Conservation (phyloP, 2,888 invertebrate species). For the Andricus curvator region DNA sequence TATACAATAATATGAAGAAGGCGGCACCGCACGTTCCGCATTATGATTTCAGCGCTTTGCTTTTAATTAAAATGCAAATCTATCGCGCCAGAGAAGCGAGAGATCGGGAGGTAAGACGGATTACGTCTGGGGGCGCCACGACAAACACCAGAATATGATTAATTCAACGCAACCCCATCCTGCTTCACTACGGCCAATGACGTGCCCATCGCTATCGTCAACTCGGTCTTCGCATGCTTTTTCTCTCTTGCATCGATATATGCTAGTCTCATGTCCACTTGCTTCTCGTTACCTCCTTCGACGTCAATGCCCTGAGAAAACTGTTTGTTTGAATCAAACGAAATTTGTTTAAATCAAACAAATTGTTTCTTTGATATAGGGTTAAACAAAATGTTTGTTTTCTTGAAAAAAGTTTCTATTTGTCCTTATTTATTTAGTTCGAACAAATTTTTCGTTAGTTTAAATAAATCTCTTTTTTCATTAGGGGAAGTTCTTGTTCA, state of each 20-base stretch:
- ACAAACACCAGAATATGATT: constrained; percentile 78
- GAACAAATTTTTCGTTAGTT: no score
- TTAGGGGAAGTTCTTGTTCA: no score
- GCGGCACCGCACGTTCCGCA: constrained; percentile 78
- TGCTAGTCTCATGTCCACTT: constrained; percentile 19
- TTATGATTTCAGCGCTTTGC: constrained; percentile 83
- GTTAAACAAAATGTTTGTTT: no score
- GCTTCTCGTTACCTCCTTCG: constrained; percentile 1
- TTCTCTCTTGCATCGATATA: constrained; percentile 46
- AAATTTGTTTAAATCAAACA: no score
- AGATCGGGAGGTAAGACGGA: constrained; percentile 78
- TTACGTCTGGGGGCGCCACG: constrained; percentile 77
- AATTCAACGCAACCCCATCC: constrained; percentile 76
- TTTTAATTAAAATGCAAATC: constrained; percentile 83
- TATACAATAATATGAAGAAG: constrained; percentile 60
- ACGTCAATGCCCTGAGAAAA: neutral
- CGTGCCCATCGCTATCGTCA: constrained; percentile 54
- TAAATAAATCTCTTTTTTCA: no score
- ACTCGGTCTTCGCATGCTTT: constrained; percentile 49
- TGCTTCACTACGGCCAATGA: constrained; percentile 61
- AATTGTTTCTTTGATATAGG: no score
- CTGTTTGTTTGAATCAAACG: no score
- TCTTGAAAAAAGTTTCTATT: no score
- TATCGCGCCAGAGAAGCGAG: constrained; percentile 70
- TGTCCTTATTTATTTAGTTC: no score